A percentile compares a stretch with the other conserved stretches of the same genome.
Evolutionary conservation across 2,113 vertebrate species (phyloP).

Genomic region (Ivindomyrus marchei): DNA sequence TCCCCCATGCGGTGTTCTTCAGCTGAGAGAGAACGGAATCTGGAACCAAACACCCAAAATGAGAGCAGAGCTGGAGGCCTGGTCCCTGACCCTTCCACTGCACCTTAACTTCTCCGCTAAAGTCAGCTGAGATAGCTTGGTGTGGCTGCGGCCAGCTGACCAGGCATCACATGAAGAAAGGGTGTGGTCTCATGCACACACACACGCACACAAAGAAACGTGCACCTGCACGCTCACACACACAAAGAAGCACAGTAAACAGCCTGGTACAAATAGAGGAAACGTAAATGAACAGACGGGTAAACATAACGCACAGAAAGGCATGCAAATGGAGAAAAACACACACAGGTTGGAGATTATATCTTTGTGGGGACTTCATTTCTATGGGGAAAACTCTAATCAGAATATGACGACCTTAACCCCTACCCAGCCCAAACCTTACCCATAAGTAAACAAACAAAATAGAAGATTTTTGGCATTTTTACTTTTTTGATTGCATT

Average conservation of each 20-base stretch:
- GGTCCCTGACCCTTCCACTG: background rate
- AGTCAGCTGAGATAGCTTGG: background rate
- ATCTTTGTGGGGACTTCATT: too few species aligned
- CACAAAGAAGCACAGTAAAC: background rate
- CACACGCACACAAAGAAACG: background rate
- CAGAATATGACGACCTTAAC: too few species aligned
- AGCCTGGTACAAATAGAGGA: background rate
- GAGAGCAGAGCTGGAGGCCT: background rate
- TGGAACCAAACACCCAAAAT: background rate
- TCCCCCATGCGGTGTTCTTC: background rate
- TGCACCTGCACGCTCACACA: background rate
- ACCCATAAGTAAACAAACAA: too few species aligned
- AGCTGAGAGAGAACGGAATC: background rate
- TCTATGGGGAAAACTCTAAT: too few species aligned
- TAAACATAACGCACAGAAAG: background rate
- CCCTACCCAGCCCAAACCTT: too few species aligned
- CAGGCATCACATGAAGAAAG: background rate
- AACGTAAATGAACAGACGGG: background rate
- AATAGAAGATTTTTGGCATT: too few species aligned
- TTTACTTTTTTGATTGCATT: too few species aligned
- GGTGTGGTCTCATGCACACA: background rate
- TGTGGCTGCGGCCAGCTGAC: background rate
- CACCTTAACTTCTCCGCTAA: background rate
- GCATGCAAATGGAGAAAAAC: background rate
- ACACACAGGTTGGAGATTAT: background rate